These are phyloP conservation scores for Nibea coibor DNA, from an alignment of 2,113 vertebrate genomes.

Conservation along the genomic window DNA sequence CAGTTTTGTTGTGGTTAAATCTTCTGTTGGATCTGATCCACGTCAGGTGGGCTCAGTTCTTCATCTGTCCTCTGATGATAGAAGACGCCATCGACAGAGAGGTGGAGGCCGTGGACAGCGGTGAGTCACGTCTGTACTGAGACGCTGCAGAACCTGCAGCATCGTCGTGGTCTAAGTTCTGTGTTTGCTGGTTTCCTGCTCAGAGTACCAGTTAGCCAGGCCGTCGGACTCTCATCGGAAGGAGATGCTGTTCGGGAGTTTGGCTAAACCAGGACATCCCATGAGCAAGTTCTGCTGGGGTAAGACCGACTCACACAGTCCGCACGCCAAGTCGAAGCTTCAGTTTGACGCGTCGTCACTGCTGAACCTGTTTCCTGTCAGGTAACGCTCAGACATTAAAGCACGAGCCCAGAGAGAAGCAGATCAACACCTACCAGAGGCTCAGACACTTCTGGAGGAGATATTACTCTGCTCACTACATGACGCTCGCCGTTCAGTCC, in stretches of 20 bases:
- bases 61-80: constrained; percentile 96
- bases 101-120: constrained; percentile 97
- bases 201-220: constrained; percentile 94
- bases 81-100: constrained; percentile 95
- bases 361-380: constrained; percentile 50
- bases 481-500: constrained; percentile 96
- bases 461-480: constrained; percentile 96
- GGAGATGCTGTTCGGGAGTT: constrained; percentile 95
- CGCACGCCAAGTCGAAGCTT: no score
- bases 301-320: constrained; percentile 66
- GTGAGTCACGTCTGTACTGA: constrained; percentile 79
- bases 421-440: constrained; percentile 92
- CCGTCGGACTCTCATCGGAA: constrained; percentile 95
- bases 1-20: no score
- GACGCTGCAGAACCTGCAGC: no score
- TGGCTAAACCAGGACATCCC: constrained; percentile 93
- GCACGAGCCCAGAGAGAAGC: constrained; percentile 89
- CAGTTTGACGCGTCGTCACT: neutral
- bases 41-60: constrained; percentile 94
- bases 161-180: neutral
- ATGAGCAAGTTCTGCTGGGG: constrained; percentile 99
- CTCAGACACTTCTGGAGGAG: constrained; percentile 92
- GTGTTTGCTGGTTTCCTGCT: constrained; percentile 1
- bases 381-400: constrained; percentile 96
- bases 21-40: no score